A percentile compares a stretch with the other conserved stretches of the same genome.
Evolutionary conservation across 2,797 vertebrate genomes (phyloP).

Genomic region (Sebastes minor): DNA sequence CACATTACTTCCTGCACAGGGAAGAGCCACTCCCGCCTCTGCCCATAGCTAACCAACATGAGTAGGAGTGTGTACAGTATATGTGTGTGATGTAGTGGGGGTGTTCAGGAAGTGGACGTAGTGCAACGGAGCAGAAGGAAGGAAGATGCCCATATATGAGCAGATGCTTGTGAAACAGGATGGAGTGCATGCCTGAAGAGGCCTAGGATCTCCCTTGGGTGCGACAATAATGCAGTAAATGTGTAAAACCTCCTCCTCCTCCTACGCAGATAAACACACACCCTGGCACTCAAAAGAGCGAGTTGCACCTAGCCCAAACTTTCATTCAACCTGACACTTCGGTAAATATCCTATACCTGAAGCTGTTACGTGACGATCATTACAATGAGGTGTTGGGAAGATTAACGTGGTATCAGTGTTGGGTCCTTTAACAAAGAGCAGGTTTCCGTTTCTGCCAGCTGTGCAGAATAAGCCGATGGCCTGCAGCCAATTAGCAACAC

Average conservation of each 20-base stretch:
- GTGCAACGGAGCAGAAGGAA: slow-evolving; percentile 48
- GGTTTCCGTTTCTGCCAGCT: slow-evolving; percentile 32
- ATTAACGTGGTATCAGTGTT: neutral
- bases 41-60: slow-evolving; percentile 32
- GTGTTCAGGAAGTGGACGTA: slow-evolving; percentile 58
- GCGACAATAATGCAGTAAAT: slow-evolving; percentile 49
- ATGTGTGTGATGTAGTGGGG: neutral
- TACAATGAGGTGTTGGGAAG: neutral
- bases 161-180: slow-evolving; percentile 73
- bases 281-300: neutral
- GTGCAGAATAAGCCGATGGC: slow-evolving; percentile 6
- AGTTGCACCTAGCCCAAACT: neutral
- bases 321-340: slow-evolving; percentile 1
- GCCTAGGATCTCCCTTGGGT: slow-evolving; percentile 43
- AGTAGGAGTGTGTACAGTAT: slow-evolving; percentile 47
- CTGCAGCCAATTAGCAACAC: slow-evolving; percentile 28
- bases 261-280: slow-evolving; percentile 39
- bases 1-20: slow-evolving; percentile 71
- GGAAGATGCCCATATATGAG: slow-evolving; percentile 80
- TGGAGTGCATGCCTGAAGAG: slow-evolving; percentile 53
- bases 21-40: slow-evolving; percentile 65
- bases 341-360: neutral
- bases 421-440: neutral
- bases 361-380: neutral
- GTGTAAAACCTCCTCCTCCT: slow-evolving; percentile 27